Evolutionary conservation across 2,888 invertebrate genomes (phyloP).

Genomic region (Drepanosiphum platanoidis): DNA sequence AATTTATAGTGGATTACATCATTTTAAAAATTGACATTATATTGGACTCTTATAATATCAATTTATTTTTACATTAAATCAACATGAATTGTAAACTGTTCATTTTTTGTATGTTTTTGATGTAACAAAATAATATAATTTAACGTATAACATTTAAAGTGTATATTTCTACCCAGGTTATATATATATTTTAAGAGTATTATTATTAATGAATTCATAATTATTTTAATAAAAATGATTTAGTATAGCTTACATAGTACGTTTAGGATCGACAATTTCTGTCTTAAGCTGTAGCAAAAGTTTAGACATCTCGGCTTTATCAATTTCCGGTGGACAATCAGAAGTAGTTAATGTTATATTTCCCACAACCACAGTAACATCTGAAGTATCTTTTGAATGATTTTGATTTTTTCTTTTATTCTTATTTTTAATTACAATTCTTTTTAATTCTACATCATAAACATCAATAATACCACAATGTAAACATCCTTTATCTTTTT

Average conservation of each 20-base stretch:
- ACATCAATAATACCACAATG: constrained; percentile 73
- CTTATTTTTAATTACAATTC: not conserved
- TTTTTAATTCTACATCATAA: constrained; percentile 64
- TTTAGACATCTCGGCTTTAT: constrained; percentile 4
- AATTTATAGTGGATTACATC: no score
- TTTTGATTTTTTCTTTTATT: not conserved
- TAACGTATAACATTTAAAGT: no score
- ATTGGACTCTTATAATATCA: no score
- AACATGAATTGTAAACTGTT: no score
- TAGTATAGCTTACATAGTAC: constrained; percentile 35
- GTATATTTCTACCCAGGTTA: not conserved
- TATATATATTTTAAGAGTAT: not conserved
- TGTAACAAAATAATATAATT: no score
- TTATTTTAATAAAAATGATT: not conserved
- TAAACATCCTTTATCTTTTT: constrained; percentile 73
- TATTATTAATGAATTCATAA: not conserved
- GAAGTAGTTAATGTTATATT: constrained; percentile 11
- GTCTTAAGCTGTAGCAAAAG: constrained; percentile 36
- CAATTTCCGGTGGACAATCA: constrained; percentile 56
- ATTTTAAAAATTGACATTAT: no score
- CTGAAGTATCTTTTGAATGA: not conserved
- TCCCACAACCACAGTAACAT: constrained; percentile 24
- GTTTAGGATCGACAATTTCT: constrained; percentile 27
- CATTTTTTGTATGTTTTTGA: no score
- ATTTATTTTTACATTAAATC: no score